Evolutionary conservation across 2,888 invertebrate species (phyloP).

Genomic region (Polydrusus pterygomalis): DNA sequence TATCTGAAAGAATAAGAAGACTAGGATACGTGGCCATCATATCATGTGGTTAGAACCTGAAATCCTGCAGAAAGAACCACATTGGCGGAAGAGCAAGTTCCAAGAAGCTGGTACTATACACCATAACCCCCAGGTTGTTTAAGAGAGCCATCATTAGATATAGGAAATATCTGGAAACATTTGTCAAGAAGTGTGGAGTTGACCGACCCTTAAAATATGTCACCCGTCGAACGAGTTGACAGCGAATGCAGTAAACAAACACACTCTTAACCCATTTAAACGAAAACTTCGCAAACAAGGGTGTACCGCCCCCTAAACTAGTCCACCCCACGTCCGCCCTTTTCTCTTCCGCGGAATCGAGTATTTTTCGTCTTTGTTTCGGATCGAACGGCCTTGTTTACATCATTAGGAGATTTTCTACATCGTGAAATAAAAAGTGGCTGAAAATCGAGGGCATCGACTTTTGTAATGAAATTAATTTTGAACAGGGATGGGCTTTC

Average conservation of each 20-base stretch:
- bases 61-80: no score
- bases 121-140: no score
- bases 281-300: slow-evolving; percentile 16
- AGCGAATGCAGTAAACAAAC: slow-evolving; percentile 3
- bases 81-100: no score
- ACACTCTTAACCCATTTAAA: slow-evolving; percentile 13
- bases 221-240: not conserved
- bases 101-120: no score
- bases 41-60: no score
- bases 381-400: slow-evolving; percentile 37
- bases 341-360: not conserved
- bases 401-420: slow-evolving; percentile 36
- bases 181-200: no score
- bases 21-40: no score
- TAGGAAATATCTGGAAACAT: no score
- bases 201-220: not conserved
- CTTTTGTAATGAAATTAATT: slow-evolving; percentile 37
- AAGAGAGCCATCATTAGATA: no score
- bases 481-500: slow-evolving; percentile 1
- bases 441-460: slow-evolving; percentile 46
- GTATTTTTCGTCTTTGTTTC: not conserved
- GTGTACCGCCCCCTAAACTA: slow-evolving; percentile 14
- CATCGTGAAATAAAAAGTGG: slow-evolving; percentile 24
- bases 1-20: no score
- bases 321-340: not conserved